Evolutionary conservation across 2,888 invertebrate genomes (phyloP), one percentile per base, ranked within the genome.

Genomic region (Lepidocyrtinus sp.): DNA sequence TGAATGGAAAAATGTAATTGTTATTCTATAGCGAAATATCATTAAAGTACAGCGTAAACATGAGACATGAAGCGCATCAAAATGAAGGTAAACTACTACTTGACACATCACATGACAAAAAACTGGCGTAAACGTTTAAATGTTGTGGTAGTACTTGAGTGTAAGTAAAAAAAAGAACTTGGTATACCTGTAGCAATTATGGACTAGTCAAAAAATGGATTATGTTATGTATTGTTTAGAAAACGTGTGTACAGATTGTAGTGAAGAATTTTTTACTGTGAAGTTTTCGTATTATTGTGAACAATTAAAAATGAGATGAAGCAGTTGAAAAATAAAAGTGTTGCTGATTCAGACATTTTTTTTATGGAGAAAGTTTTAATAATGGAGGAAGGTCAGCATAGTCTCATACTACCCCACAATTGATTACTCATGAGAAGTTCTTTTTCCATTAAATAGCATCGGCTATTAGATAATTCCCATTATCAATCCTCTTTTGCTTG

Each of bases 251-350:
- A 75, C 50, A 68, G 55, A 67, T 62, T 65, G 75, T 80, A 79
- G 75, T 63, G 24, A 64, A 69, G 63, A 61, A 71, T 80, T 80
- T 80, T 80, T 80, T 80, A 80, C 80, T 70, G 70, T 80, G 79
- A 67, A 69, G 61, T 64, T 78, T 77, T 78, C 78, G 72, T 78
- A 78, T 72, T 26, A 67, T 59, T 77, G 77, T 77, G 67, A 72
- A 71, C 26, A 25, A 36, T 36, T 72, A 19, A 69, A 71, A 67
- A 55, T 55, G 55, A 55, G 2, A n/a, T 62, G 69, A 67, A 68
- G 67, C 78, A 73, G 78, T 73, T 78, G 73, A 73, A 69, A 72
- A 68, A 71, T 72, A 70, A 76, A 24, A 64, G 45, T 65, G 1
- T 62, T 62, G 62, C n/a, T 63, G n/a, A n/a, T n/a, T n/a, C n/a